Evolutionary conservation across 2,113 vertebrate genomes (phyloP).

Genomic region (Phasianus colchicus): DNA sequence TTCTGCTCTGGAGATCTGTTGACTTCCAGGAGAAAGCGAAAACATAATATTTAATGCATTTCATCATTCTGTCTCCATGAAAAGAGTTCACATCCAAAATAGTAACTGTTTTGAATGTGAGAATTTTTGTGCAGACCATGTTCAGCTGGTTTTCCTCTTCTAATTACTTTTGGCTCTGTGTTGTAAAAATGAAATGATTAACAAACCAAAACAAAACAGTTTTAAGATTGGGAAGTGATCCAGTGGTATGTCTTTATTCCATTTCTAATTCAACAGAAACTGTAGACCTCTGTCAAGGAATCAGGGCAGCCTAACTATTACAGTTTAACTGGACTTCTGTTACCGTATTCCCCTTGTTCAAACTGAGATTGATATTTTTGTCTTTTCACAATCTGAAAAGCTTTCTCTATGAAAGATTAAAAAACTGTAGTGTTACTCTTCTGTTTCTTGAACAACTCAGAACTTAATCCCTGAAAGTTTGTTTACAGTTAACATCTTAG

Average conservation of each 20-base stretch:
- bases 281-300: neutral
- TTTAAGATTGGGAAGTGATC: neutral
- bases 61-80: neutral
- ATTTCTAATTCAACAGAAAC: neutral
- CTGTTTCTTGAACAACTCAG: neutral
- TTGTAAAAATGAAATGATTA: neutral
- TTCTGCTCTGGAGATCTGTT: neutral
- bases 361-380: neutral
- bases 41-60: neutral
- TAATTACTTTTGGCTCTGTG: neutral
- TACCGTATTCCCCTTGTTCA: neutral
- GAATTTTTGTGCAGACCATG: neutral
- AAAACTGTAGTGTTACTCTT: neutral
- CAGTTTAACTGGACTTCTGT: neutral
- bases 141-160: neutral
- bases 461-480: neutral
- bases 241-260: neutral
- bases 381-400: neutral
- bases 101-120: neutral
- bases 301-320: neutral
- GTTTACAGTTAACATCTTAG: neutral
- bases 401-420: neutral
- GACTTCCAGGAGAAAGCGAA: neutral
- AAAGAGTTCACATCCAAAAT: neutral
- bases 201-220: accelerated